Base-by-base conservation (phyloP, 1,140 invertebrate species). In the Triops longicaudatus region DNA sequence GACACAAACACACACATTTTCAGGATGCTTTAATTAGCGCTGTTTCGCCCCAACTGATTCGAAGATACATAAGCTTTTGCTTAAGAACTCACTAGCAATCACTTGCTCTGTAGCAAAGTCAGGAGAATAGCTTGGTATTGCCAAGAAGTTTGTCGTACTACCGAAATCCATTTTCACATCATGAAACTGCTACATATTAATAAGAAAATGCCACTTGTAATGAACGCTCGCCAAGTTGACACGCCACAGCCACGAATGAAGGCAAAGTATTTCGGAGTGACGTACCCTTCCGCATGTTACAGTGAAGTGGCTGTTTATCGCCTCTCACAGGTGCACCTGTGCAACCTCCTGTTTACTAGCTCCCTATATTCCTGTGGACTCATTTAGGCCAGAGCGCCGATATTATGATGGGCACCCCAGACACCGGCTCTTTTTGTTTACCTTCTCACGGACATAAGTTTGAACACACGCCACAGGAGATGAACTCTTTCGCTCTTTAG, bases 251-350 rank as follows among this genome's bases (percentile, higher is more conserved):
- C 17, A 63, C 17, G 50, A 63, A 63, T 22, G 50, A 63, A 10
- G 14, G 50, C n/a, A 63, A 63, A 63, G 50, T 63, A 17, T 63
- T 9, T 14, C 50, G 1, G 50, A 63, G 22, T 63, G 50, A 63
- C 50, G 50, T 14, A 63, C 50, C 14, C 50, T 22, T 63, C 17
- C 50, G 10, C 50, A 63, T 63, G 50, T n/a, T 37, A 63, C 22
- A 63, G n/a, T n/a, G 4, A 63, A 17, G 22, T 17, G 50, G 17
- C 50, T 63, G 50, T 63, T 63, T 63, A 22, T 22, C 50, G 50
- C 50, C 22, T 14, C 50, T 63, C 50, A 63, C 50, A 63, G 50
- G 50, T 63, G 50, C 50, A 63, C 50, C 50, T 63, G 50, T 63
- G 14, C 50, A 63, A 14, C 50, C 50, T 63, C 50, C n/a, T 63